Base-by-base conservation (phyloP, 2,113 vertebrate species). In the Tiliqua scincoides region DNA sequence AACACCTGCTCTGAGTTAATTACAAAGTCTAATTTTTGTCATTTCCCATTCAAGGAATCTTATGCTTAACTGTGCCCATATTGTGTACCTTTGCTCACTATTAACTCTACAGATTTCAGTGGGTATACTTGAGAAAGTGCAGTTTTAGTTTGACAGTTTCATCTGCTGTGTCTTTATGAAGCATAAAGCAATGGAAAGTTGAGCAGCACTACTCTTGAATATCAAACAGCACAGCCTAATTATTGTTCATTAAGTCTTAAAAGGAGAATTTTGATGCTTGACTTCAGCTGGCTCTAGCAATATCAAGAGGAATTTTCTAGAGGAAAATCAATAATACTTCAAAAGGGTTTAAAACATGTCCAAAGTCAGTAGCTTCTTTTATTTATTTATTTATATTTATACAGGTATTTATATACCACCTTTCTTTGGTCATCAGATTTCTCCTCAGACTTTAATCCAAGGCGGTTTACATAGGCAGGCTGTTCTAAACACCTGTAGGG, bases 291-390 rank as follows among this genome's bases (percentile, higher is more conserved):
- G 35, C 27, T 83, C 59, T 84, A 82, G 79, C 77, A 35, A 82
- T 0, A 0, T 37, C 73, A 62, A 48, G 52, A 23, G 37, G n/a
- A n/a, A n/a, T n/a, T n/a, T n/a, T n/a, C 37, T n/a, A 78, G 35
- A 0, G 27, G 21, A 54, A 91, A 87, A 59, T 78, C 70, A 71
- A 62, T 61, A 62, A 61, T 73, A 32, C 70, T 61, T 14, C 71
- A 67, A 82, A 71, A 83, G n/a, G 57, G 32, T 68, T 82, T 82
- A 40, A 43, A 71, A 27, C 70, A 35, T 18, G 21, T 57, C n/a
- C 40, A 52, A 72, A 79, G 59, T 79, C 59, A 62, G 52, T 10
- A 25, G 7, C 11, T 18, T 59, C 67, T 37, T 72, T 71, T 37
- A 37, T 72, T 23, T n/a, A n/a, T n/a, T n/a, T n/a, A n/a, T n/a